Evolutionary conservation across 2,113 vertebrate species (phyloP).

Genomic region (Brachypodius melanocephalos): DNA sequence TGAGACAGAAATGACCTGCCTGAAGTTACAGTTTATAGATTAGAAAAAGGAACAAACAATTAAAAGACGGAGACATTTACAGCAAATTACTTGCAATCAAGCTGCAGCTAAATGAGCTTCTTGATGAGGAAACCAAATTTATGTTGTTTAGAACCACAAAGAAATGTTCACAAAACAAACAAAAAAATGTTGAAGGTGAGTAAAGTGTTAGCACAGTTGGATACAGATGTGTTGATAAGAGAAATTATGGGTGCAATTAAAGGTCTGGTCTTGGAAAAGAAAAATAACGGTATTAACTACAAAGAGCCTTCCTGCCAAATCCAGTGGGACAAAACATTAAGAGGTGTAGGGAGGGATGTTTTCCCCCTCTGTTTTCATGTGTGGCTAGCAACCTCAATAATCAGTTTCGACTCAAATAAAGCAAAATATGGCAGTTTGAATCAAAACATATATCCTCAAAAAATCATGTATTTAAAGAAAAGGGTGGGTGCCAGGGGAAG

Average conservation of each 20-base stretch:
- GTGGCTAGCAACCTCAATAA: background rate
- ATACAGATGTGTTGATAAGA: conserved; percentile 54
- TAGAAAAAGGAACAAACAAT: conserved; percentile 75
- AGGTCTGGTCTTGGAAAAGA: background rate
- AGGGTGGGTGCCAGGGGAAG: background rate
- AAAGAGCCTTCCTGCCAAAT: background rate
- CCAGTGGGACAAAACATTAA: background rate
- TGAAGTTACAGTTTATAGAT: conserved; percentile 80
- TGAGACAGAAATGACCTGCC: conserved; percentile 74
- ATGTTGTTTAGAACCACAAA: conserved; percentile 71
- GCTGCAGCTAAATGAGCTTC: conserved; percentile 76
- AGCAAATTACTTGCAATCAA: conserved; percentile 82
- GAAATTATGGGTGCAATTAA: conserved; percentile 34
- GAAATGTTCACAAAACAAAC: conserved; percentile 56
- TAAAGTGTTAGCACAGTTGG: conserved; percentile 53
- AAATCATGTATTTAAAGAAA: background rate
- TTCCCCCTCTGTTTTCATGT: background rate
- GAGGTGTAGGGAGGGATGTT: background rate
- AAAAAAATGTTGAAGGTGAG: conserved; percentile 72
- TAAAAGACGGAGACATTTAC: conserved; percentile 76
- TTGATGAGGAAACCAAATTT: conserved; percentile 78
- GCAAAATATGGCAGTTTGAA: background rate
- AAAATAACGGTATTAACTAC: background rate
- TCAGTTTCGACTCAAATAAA: background rate
- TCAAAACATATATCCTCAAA: background rate